These are phyloP conservation scores for Probosciger aterrimus DNA, from an alignment of 2,113 vertebrate genomes.

Conservation along the genomic window DNA sequence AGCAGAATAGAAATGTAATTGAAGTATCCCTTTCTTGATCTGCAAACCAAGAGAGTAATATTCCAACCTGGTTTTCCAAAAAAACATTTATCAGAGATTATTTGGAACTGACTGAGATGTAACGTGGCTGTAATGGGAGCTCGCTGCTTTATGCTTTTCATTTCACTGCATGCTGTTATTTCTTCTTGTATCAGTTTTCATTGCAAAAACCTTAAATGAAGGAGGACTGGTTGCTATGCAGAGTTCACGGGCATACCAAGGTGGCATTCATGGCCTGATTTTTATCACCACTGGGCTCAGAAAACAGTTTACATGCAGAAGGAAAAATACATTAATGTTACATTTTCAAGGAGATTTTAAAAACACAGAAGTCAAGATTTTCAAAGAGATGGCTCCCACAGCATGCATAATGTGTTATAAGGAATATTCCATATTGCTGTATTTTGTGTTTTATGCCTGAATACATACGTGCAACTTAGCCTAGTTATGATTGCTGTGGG, in stretches of 20 bases:
- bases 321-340: neutral
- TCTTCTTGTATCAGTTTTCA: neutral
- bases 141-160: neutral
- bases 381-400: constrained; percentile 6
- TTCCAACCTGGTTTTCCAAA: neutral
- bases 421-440: neutral
- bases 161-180: neutral
- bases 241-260: neutral
- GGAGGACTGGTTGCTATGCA: neutral
- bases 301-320: neutral
- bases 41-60: neutral
- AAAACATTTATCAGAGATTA: neutral
- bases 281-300: neutral
- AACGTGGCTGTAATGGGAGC: neutral
- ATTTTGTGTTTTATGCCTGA: neutral
- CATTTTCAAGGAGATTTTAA: neutral
- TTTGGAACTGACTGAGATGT: neutral
- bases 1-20: neutral
- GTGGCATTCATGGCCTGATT: constrained; percentile 2
- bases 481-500: neutral
- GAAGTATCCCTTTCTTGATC: neutral
- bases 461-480: neutral
- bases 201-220: neutral
- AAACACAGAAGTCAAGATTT: constrained; percentile 4
- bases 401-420: neutral